phyloP scores from a whole-genome alignment of 2,888 invertebrate genomes.

The Ariolimax columbianus region DNA sequence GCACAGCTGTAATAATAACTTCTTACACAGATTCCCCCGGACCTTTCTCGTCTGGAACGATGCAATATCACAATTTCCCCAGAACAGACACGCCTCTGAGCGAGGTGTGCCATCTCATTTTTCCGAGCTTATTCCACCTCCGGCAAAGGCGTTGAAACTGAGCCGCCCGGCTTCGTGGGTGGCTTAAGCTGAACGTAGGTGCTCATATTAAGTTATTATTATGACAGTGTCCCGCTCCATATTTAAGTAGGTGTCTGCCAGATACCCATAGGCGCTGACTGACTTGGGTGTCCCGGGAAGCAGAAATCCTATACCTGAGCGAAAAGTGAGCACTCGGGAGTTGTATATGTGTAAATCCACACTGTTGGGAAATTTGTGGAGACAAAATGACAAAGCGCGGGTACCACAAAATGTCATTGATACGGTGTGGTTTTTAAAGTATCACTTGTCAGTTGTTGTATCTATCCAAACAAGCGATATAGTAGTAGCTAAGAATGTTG shows the following conservation, averaged over 20 bases:
- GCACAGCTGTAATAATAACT: too few species aligned
- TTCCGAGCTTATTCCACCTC: not conserved
- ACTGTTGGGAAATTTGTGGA: too few species aligned
- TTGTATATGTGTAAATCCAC: not conserved
- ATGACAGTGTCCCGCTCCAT: not conserved
- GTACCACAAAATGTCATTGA: not conserved
- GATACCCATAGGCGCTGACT: not conserved
- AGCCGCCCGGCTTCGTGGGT: not conserved
- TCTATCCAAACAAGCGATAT: not conserved
- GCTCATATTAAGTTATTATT: constrained; percentile 4
- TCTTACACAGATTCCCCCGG: too few species aligned
- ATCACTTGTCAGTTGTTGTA: not conserved
- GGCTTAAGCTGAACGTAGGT: not conserved
- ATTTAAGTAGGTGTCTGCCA: constrained; percentile 25
- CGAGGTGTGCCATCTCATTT: not conserved
- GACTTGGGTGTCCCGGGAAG: not conserved
- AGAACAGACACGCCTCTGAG: not conserved
- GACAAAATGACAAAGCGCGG: constrained; percentile 4
- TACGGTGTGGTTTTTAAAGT: not conserved
- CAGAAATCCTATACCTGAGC: not conserved
- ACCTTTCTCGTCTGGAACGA: not conserved
- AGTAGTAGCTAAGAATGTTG: too few species aligned
- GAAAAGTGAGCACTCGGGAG: not conserved
- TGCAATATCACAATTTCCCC: not conserved
- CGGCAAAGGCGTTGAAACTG: not conserved